Evolutionary conservation across 2,888 invertebrate genomes (phyloP).

Genomic region (Dolichomitus sp.): DNA sequence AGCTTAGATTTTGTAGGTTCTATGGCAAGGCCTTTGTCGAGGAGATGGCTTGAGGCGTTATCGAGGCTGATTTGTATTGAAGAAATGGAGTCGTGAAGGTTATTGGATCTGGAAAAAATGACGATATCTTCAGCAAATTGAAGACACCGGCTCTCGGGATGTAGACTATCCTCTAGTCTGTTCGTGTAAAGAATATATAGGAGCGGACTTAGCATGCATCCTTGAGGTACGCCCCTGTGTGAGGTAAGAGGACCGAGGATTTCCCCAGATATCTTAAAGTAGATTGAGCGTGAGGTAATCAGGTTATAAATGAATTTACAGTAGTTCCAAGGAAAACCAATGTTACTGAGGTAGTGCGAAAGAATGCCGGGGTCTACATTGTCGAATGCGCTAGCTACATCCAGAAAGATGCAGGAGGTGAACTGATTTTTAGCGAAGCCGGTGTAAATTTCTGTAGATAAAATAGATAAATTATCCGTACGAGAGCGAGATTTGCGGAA

Average conservation of each 20-base stretch:
- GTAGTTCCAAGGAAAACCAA: too few species aligned
- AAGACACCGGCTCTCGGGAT: background rate
- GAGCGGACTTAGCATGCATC: background rate
- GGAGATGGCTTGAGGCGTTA: background rate
- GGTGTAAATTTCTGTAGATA: conserved; percentile 35
- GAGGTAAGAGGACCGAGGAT: background rate
- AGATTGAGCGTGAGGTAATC: background rate
- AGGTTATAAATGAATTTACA: background rate
- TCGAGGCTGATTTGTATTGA: background rate
- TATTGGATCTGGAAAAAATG: background rate
- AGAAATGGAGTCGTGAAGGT: background rate
- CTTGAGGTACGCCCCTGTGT: background rate
- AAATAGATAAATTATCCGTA: conserved; percentile 35
- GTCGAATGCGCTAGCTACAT: conserved; percentile 43
- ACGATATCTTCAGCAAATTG: background rate
- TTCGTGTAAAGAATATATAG: background rate
- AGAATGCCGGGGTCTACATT: conserved; percentile 34
- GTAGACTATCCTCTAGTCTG: background rate
- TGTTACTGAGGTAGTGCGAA: background rate
- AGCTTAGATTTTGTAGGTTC: background rate
- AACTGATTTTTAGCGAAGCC: conserved; percentile 22
- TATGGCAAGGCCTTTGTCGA: background rate
- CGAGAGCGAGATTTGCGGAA: conserved; percentile 38
- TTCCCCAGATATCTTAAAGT: background rate
- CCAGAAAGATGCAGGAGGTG: conserved; percentile 21